Base-by-base conservation (phyloP, 2,888 invertebrate species). In the Dasysyrphus tricinctus region DNA sequence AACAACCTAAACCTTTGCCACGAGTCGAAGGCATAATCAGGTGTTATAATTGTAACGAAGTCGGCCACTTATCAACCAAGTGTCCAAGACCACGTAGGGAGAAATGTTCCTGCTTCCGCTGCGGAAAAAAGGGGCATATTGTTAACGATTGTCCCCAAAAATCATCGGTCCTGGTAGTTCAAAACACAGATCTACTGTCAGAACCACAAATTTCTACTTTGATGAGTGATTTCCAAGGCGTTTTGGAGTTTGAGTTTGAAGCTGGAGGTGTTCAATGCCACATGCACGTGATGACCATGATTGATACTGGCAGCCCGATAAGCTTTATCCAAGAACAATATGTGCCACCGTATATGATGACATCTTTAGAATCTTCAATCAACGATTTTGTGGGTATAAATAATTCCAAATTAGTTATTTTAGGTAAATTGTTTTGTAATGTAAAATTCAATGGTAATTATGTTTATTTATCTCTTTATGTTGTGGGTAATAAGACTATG, bases 11-110 rank as follows among this genome's bases (percentile, higher is more conserved):
- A 24, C 24, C 3, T 24, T 24, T 24, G 24, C 24, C 24, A 24
- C 24, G 24, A 24, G 1, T 24, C 2, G 24, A 24, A 24, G 3
- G 2, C 24, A 24, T 24, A 24, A 24, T 24, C 24, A 24, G 24
- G 24, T 24, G 24, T 3, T 24, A 24, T 24, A 24, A 24, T 24
- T 24, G 24, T 24, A n/a, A 57, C 57, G 12, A 70, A 9, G 34
- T 6, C 3, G 80, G 80, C 6, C 67, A 80, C 37, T 29, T 73
- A 12, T 19, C 57, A 8, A 44, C 34, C 37, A 47, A 44, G 16
- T 80, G 65, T 37, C 63, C 65, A n/a, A 80, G 57, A 24, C 73
- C 73, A n/a, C 80, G 59, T 4, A 34, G 67, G 12, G 69, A 78
- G 14, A 61, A 42, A 29, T 61, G 54, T 24, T 73, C 67, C 8